These are phyloP conservation scores for Buceros bicornis DNA, from an alignment of 2,797 vertebrate species.

Conservation along the genomic window DNA sequence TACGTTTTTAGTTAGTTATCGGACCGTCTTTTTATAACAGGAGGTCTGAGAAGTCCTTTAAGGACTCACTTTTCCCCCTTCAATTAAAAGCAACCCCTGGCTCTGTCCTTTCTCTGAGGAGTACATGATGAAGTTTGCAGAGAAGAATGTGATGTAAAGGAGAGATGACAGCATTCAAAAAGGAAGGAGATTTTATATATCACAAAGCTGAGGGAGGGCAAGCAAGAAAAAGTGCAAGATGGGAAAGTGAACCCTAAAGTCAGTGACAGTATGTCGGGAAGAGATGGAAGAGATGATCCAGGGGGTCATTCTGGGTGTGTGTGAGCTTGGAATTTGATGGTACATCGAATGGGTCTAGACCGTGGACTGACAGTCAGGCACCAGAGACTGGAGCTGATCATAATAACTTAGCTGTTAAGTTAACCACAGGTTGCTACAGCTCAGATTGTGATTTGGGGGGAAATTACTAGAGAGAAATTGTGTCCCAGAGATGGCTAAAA, in stretches of 20 bases:
- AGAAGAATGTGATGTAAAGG: neutral
- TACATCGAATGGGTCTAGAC: neutral
- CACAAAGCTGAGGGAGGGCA: neutral
- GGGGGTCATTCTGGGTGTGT: neutral
- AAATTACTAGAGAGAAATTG: neutral
- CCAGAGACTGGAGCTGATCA: accelerated
- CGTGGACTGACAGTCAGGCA: neutral
- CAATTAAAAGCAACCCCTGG: neutral
- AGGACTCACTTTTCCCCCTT: neutral
- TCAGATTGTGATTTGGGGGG: neutral
- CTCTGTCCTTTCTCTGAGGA: neutral
- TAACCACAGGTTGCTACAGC: neutral
- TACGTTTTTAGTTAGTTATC: neutral
- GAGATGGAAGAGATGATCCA: neutral
- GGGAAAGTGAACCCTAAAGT: neutral
- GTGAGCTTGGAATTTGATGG: neutral
- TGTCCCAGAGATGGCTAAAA: neutral
- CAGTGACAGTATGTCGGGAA: neutral
- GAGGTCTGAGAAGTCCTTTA: neutral
- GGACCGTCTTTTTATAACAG: neutral
- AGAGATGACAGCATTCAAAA: neutral
- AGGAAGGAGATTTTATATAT: neutral
- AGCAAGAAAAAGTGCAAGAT: neutral
- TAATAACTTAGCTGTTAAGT: neutral
- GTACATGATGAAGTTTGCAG: neutral